A percentile compares a stretch with the other conserved stretches of the same genome.
Evolutionary conservation across 2,113 vertebrate species (phyloP).

Genomic region (Heterocephalus glaber): DNA sequence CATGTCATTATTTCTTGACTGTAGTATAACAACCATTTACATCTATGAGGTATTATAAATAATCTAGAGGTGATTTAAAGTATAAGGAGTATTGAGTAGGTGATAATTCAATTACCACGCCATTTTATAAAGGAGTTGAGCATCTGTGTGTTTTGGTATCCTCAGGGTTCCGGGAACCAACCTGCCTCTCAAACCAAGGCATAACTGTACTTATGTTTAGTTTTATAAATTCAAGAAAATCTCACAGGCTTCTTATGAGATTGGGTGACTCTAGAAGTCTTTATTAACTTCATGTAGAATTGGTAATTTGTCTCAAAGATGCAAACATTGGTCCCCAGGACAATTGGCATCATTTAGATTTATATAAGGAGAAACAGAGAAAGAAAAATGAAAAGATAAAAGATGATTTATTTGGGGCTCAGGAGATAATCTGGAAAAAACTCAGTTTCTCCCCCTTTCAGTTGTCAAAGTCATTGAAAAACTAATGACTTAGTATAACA

Average conservation of each 20-base stretch:
- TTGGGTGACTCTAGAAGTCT: neutral
- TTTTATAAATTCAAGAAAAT: slow-evolving; percentile 43
- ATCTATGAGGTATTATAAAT: neutral
- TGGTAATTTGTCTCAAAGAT: neutral
- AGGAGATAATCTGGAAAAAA: neutral
- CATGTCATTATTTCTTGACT: neutral
- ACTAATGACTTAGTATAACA: neutral
- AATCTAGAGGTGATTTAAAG: neutral
- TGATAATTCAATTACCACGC: neutral
- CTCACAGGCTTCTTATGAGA: slow-evolving; percentile 21
- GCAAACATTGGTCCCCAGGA: neutral
- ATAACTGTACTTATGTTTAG: neutral
- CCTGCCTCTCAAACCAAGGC: neutral
- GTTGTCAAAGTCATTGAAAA: slow-evolving; percentile 41
- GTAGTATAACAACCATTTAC: neutral
- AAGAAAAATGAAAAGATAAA: slow-evolving; percentile 26
- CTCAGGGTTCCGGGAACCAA: neutral
- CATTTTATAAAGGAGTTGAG: neutral
- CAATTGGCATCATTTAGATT: neutral
- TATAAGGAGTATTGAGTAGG: neutral
- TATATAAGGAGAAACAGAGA: neutral
- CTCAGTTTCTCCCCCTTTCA: neutral
- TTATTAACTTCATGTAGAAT: neutral
- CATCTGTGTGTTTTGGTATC: neutral
- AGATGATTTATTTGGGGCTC: neutral